phyloP scores from a whole-genome alignment of 30 jellyfish, hydroid and myxozoan species.

The Cassiopea xamachana region DNA sequence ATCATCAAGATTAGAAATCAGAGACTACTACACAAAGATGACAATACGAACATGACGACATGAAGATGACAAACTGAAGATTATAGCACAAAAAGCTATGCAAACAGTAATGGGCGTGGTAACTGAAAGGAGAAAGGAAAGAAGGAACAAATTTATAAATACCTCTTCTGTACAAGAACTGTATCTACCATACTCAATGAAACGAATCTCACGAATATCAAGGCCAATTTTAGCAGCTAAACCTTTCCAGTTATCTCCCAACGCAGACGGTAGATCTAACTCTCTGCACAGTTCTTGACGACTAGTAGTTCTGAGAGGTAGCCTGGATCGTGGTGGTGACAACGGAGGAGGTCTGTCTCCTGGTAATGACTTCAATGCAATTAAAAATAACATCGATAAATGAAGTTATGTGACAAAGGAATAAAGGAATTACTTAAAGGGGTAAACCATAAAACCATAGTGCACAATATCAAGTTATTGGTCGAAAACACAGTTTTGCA shows the following conservation, averaged over 20 bases:
- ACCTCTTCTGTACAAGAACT: slow-evolving; percentile 59
- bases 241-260: slow-evolving; percentile 55
- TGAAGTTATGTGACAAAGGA: neutral
- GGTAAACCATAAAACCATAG: no score
- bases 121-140: neutral
- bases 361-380: neutral
- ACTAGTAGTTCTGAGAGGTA: slow-evolving; percentile 1
- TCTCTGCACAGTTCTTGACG: slow-evolving; percentile 39
- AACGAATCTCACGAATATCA: slow-evolving; percentile 46
- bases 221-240: slow-evolving; percentile 53
- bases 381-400: neutral
- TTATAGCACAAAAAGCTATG: no score
- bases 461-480: no score
- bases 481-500: no score
- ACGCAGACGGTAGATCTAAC: slow-evolving; percentile 35
- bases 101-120: no score
- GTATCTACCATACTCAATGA: slow-evolving; percentile 39
- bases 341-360: neutral
- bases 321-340: slow-evolving; percentile 43
- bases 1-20: no score
- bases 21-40: no score
- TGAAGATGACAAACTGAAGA: no score
- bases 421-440: neutral
- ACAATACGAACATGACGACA: no score
- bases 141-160: neutral